A percentile compares a stretch with the other conserved stretches of the same genome.
These are phyloP conservation scores for Rhaphigaster nebulosa DNA, from an alignment of 2,888 invertebrate genomes.

Conservation along the genomic window DNA sequence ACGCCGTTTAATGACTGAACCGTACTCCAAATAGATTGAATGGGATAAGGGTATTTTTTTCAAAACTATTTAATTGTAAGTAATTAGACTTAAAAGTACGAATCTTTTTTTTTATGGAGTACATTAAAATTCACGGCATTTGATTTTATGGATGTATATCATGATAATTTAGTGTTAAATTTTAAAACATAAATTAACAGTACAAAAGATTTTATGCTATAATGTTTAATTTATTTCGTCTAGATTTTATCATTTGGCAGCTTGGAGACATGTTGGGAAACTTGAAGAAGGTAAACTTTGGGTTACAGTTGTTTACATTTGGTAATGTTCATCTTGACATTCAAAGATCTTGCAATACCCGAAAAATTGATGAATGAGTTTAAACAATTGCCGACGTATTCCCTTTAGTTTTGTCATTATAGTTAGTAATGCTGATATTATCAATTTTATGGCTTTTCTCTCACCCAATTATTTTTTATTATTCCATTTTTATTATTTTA, in stretches of 20 bases:
- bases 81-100: not conserved
- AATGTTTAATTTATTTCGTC: not conserved
- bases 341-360: not conserved
- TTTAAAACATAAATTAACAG: not conserved
- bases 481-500: not conserved
- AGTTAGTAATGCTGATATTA: not conserved
- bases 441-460: not conserved
- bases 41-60: not conserved
- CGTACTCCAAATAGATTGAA: not conserved
- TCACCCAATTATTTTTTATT: not conserved
- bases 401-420: not conserved
- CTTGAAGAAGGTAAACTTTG: not conserved
- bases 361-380: conserved; percentile 2
- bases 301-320: conserved; percentile 25
- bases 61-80: not conserved
- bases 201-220: not conserved
- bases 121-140: not conserved
- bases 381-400: not conserved
- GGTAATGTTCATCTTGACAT: not conserved
- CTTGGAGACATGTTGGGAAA: not conserved
- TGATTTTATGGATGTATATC: not conserved
- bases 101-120: not conserved
- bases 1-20: not conserved
- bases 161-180: not conserved
- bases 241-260: not conserved